phyloP scores from a whole-genome alignment of 2,113 vertebrate genomes.

The Siphamia tubifer region DNA sequence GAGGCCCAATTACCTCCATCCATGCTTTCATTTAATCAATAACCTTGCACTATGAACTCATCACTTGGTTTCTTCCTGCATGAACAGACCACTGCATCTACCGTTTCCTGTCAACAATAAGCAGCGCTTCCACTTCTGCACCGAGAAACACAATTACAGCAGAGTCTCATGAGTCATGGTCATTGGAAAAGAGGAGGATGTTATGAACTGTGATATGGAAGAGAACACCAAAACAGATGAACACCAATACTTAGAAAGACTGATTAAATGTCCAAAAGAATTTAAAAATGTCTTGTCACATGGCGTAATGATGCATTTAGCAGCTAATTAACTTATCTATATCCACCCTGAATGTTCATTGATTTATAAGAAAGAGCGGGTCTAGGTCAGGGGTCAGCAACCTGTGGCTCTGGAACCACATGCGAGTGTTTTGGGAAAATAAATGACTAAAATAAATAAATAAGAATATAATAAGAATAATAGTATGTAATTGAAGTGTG shows the following conservation, averaged over 20 bases:
- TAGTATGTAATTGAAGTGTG: too few species aligned
- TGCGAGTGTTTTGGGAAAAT: too few species aligned
- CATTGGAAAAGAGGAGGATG: not conserved
- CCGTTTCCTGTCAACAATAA: conserved; percentile 1
- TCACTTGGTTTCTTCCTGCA: conserved; percentile 27
- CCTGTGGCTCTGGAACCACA: too few species aligned
- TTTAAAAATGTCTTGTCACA: not conserved
- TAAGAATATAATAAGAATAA: too few species aligned
- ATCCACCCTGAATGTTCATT: too few species aligned
- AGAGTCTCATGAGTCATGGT: conserved; percentile 19
- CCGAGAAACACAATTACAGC: conserved; percentile 26
- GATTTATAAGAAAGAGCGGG: too few species aligned
- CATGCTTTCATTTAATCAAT: conserved; percentile 54
- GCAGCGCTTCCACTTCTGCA: not conserved
- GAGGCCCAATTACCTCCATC: conserved; percentile 47
- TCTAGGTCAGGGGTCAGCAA: too few species aligned
- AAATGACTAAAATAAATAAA: too few species aligned
- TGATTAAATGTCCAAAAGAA: not conserved
- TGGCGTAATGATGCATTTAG: too few species aligned
- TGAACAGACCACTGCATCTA: not conserved
- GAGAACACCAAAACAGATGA: not conserved
- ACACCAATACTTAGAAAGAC: not conserved
- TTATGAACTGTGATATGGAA: not conserved
- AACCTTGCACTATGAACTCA: conserved; percentile 24
- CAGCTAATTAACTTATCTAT: too few species aligned